Conservation (phyloP, 2,888 invertebrate species). For the Ischnus inquisitorius region DNA sequence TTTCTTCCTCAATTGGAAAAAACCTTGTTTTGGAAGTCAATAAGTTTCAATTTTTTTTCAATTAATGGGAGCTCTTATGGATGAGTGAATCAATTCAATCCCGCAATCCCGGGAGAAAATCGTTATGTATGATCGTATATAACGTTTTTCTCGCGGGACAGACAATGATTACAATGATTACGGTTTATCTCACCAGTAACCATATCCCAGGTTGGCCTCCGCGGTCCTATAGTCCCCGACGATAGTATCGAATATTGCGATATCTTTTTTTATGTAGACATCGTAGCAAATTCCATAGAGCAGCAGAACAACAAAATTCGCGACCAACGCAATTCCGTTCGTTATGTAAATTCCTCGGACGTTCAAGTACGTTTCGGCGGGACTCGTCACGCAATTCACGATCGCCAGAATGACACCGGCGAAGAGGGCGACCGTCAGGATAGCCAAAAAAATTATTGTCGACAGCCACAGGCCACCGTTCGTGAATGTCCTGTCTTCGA, state of each 20-base stretch:
- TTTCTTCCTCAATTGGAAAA: too few relatives aligned
- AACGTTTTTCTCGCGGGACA: too few relatives aligned
- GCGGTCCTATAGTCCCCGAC: constrained; percentile 72
- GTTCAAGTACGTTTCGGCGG: constrained; percentile 71
- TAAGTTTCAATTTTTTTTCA: too few relatives aligned
- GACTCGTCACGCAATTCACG: constrained; percentile 71
- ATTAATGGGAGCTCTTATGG: background rate
- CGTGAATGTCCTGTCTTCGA: constrained; percentile 61
- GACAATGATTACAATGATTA: background rate
- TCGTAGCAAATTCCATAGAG: constrained; percentile 70
- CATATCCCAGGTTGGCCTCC: constrained; percentile 67
- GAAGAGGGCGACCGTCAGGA: constrained; percentile 63
- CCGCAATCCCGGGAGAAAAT: too few relatives aligned
- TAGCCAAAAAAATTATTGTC: constrained; percentile 64
- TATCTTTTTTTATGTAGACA: constrained; percentile 66
- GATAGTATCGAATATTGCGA: constrained; percentile 74
- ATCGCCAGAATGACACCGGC: constrained; percentile 68
- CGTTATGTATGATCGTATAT: too few relatives aligned
- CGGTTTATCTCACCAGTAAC: constrained; percentile 70
- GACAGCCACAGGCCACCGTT: constrained; percentile 70
- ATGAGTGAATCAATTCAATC: background rate
- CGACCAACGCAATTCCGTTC: constrained; percentile 63
- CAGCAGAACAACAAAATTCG: constrained; percentile 68
- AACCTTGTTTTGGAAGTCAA: too few relatives aligned
- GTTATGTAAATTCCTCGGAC: constrained; percentile 71